Evolutionary conservation across 2,797 vertebrate species (phyloP).

Genomic region (Pseudochirops corinnae): DNA sequence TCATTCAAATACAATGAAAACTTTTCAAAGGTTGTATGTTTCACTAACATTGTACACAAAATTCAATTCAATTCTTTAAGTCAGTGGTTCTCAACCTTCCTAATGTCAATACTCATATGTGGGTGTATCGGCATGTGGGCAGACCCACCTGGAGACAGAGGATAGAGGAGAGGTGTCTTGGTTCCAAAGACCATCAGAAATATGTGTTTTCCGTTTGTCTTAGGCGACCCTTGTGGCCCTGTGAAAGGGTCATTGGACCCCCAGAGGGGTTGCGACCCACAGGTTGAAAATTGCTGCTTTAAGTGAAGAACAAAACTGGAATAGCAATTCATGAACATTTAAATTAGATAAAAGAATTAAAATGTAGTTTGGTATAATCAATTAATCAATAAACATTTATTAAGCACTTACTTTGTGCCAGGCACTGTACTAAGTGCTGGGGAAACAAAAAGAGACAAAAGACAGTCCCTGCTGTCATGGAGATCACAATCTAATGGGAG

Average conservation of each 20-base stretch:
- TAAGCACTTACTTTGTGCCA: neutral
- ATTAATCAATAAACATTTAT: neutral
- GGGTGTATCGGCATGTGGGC: too few relatives aligned
- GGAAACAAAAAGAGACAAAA: neutral
- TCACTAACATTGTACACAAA: neutral
- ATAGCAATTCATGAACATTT: neutral
- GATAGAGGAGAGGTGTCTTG: too few relatives aligned
- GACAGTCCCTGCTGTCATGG: neutral
- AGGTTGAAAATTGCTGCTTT: too few relatives aligned
- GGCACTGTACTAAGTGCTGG: neutral
- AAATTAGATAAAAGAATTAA: neutral
- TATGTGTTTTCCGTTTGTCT: too few relatives aligned
- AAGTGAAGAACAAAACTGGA: neutral
- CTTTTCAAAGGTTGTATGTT: slow-evolving; percentile 20
- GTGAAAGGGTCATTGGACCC: too few relatives aligned
- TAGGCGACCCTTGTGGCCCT: too few relatives aligned
- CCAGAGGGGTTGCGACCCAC: too few relatives aligned
- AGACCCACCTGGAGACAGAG: too few relatives aligned
- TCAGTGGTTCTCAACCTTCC: too few relatives aligned
- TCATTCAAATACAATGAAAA: neutral
- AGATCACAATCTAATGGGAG: neutral
- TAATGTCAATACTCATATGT: too few relatives aligned
- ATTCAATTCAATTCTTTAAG: slow-evolving; percentile 18
- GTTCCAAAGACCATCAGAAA: too few relatives aligned
- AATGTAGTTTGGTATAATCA: neutral